Evolutionary conservation across 2,113 vertebrate species (phyloP).

Genomic region (Periophthalmus modestus): DNA sequence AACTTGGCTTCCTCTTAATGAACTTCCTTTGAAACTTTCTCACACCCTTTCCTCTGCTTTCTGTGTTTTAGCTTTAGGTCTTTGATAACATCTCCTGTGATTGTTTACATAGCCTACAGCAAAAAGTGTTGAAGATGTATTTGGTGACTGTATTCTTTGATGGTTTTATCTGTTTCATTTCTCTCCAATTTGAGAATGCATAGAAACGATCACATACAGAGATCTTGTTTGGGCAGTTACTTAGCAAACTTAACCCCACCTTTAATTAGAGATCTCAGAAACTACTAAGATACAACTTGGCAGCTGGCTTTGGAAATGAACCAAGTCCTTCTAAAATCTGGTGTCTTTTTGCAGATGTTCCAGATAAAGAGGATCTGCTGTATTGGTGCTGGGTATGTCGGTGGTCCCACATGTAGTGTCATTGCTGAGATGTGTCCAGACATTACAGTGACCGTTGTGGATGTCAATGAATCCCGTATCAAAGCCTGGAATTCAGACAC

Average conservation of each 20-base stretch:
- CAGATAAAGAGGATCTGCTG: constrained; percentile 96
- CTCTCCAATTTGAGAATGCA: background rate
- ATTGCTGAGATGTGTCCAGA: constrained; percentile 95
- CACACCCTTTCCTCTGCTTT: too few relatives aligned
- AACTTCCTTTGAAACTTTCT: background rate
- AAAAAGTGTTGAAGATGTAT: background rate
- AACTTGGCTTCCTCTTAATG: background rate
- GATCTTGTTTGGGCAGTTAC: background rate
- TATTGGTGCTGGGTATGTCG: constrained; percentile 96
- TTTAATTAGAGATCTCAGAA: background rate
- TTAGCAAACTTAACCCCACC: too few relatives aligned
- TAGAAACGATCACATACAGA: background rate
- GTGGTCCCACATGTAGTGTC: constrained; percentile 95
- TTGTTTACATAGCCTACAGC: too few relatives aligned
- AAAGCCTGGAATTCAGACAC: constrained; percentile 96
- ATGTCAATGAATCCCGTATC: constrained; percentile 93
- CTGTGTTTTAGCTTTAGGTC: too few relatives aligned
- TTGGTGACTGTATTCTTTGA: background rate
- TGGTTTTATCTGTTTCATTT: background rate
- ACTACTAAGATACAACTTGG: background rate
- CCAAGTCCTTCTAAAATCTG: background rate
- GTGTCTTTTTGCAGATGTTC: constrained; percentile 81
- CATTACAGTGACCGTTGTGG: constrained; percentile 88
- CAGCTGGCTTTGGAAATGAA: background rate
- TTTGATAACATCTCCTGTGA: too few relatives aligned